Evolutionary conservation across 2,113 vertebrate genomes (phyloP).

Genomic region (Falco punctatus): DNA sequence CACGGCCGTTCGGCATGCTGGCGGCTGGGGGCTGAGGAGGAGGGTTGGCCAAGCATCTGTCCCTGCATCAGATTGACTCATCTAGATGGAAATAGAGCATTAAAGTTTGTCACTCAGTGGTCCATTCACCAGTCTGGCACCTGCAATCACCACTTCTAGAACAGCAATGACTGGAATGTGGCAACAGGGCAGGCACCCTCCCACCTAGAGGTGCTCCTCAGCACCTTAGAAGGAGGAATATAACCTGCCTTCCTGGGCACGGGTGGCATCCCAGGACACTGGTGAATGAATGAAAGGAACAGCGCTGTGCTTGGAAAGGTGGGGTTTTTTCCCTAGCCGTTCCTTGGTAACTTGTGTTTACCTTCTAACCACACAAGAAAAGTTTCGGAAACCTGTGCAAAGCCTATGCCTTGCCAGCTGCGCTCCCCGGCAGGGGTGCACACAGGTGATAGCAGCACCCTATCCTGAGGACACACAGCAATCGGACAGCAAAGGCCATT

Average conservation of each 20-base stretch:
- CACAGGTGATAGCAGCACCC: not conserved
- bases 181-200: not conserved
- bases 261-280: not conserved
- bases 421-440: not conserved
- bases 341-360: not conserved
- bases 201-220: not conserved
- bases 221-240: not conserved
- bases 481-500: not conserved
- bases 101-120: not conserved
- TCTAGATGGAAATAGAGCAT: not conserved
- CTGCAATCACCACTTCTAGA: not conserved
- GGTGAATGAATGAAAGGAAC: not conserved
- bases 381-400: not conserved
- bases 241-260: not conserved
- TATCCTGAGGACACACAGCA: not conserved
- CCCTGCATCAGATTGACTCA: not conserved
- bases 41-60: not conserved
- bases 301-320: not conserved
- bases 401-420: too few species aligned
- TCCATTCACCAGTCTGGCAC: accelerated
- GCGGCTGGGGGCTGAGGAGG: accelerated
- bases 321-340: not conserved
- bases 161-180: not conserved
- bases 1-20: accelerated
- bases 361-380: not conserved